Conservation (phyloP, 2,113 vertebrate genomes). For the Dasyprocta punctata region DNA sequence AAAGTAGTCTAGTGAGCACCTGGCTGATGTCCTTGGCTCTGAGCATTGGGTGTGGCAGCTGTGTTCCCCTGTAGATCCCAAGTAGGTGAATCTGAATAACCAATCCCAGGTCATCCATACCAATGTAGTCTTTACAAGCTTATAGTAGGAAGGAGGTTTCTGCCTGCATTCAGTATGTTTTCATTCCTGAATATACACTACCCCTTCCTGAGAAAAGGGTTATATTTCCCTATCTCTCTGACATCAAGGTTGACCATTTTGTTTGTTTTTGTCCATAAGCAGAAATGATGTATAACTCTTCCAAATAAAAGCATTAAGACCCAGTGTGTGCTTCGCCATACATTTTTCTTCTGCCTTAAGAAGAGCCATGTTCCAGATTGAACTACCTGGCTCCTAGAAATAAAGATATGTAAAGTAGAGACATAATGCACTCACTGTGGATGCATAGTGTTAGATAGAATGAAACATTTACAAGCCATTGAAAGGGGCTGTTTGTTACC, state of each 20-base stretch:
- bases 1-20: background rate
- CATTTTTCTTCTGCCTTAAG: background rate
- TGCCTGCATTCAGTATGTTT: background rate
- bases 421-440: too few relatives aligned
- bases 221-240: background rate
- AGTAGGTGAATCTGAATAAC: background rate
- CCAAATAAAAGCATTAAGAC: background rate
- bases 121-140: background rate
- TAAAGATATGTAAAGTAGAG: background rate
- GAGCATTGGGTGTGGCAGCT: background rate
- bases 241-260: background rate
- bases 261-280: background rate
- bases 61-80: background rate
- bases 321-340: background rate
- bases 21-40: background rate
- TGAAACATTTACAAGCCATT: background rate
- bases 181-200: background rate
- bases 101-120: background rate
- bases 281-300: background rate
- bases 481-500: background rate
- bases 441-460: background rate
- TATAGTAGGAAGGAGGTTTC: background rate
- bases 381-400: background rate
- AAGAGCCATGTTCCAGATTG: background rate
- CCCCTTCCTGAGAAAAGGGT: background rate